These are phyloP conservation scores for Neopelma chrysocephalum DNA, from an alignment of 2,797 vertebrate species.

Conservation along the genomic window DNA sequence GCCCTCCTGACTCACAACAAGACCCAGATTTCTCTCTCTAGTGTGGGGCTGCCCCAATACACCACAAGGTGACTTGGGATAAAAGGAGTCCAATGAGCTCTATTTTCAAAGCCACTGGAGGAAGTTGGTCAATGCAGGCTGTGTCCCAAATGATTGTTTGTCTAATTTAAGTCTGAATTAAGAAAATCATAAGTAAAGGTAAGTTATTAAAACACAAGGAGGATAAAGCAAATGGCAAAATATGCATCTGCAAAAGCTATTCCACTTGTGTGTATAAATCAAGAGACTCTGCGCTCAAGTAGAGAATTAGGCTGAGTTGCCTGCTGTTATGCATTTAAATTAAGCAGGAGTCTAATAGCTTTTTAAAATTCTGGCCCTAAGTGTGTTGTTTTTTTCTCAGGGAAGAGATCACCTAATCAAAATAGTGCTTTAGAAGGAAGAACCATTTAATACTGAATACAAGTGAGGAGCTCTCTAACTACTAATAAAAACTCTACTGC, in stretches of 20 bases:
- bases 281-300: slow-evolving; percentile 28
- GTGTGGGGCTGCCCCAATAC: background rate
- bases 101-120: background rate
- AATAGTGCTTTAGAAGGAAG: background rate
- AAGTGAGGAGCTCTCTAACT: background rate
- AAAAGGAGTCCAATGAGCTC: background rate
- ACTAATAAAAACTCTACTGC: background rate
- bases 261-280: slow-evolving; percentile 40
- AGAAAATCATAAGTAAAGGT: background rate
- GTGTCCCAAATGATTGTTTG: background rate
- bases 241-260: background rate
- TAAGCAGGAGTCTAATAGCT: slow-evolving; percentile 34
- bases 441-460: background rate
- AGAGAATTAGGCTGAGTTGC: slow-evolving; percentile 26
- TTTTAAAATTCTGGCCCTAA: background rate
- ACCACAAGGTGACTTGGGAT: background rate
- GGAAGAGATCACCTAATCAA: slow-evolving; percentile 17
- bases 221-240: background rate
- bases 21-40: background rate
- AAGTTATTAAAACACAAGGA: background rate
- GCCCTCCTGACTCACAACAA: background rate
- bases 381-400: background rate
- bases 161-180: background rate
- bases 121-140: background rate
- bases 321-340: slow-evolving; percentile 46